Base-by-base conservation (phyloP, 2,888 invertebrate genomes). In the Sipha maydis region DNA sequence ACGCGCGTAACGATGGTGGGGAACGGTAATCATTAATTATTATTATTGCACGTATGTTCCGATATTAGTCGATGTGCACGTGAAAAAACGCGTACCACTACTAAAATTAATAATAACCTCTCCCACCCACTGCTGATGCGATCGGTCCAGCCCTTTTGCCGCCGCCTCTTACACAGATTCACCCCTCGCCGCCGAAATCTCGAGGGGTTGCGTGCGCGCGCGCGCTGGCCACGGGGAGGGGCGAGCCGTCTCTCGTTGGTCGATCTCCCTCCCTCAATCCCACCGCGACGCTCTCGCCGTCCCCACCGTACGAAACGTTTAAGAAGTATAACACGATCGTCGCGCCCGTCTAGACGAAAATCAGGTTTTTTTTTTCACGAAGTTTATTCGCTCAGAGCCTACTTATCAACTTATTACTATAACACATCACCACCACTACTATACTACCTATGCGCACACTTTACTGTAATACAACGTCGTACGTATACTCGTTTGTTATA, bases 171-270 rank as follows among this genome's bases (percentile, higher is more conserved):
- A 11, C 48, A 1, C 19, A 25, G 71, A 75, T 56, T 11, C n/a
- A 61, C 67, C 79, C 69, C 19, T 69, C n/a, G 28, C 28, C 28
- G 11, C 41, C 28, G 31, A 48, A 28, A 9, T 21, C 28, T 25
- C n/a, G n/a, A 41, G 21, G 9, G 28, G 41, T 67, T 69, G 77
- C 9, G 54, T 48, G 38, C 41, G n/a, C 21, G 85, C 69, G 76
- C 67, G 38, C 34, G 34, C 34, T 34, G 3, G 34, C 34, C 41
- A 41, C 77, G n/a, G 38, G 83, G 56, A 38, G 83, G 56, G 75
- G 83, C 83, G 34, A 71, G 77, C 14, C 48, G 1, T 34, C 71
- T 85, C 78, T 71, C 85, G 85, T 85, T 85, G 85, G 85, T 48
- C 85, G 14, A 28, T 38, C 56, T 83, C 73, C 83, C 48, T 56